Base-by-base conservation (phyloP, 2,113 vertebrate genomes). In the Cyanistes caeruleus region DNA sequence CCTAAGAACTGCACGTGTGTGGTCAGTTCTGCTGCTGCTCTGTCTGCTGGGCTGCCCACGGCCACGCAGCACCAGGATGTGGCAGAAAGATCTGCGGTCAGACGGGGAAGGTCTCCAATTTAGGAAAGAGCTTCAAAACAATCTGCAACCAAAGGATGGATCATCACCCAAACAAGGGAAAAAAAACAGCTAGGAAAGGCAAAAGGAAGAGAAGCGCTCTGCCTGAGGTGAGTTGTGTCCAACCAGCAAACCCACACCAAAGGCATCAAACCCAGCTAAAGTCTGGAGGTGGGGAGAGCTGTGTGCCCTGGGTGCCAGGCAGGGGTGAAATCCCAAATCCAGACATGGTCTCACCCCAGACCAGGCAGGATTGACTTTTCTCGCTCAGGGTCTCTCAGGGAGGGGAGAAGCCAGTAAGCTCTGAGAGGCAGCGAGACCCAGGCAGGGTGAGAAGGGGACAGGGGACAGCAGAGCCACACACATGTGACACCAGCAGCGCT, bases 1-100 rank as follows among this genome's bases (percentile, higher is more conserved):
- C 53, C 44, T 8, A 22, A 28, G 3, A 30, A 15, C 19, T 17
- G 39, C 39, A 31, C 0, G 0, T 28, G n/a, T 4, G n/a, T 0
- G 2, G 44, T 43, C 68, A 33, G 15, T 35, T 27, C 48, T 79
- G 79, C 81, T 49, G 65, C 72, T 72, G 39, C 89, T 74, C 55
- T 1, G 0, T 7, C 44, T 41, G 67, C 9, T 24, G 4, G 24
- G 24, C 58, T 82, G 49, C 18, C 35, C 48, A 9, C 0, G 3
- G 72, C n/a, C 63, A 64, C 44, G 13, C 39, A 25, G 20, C 5
- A 35, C 37, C 39, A n/a, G 56, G 22, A 12, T 4, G 37, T 5
- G 44, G 48, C 39, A 80, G 49, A 28, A 55, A 56, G 1, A 4
- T 5, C 33, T n/a, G 33, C 31, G 39, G 16, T 22, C 48, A 33